Base-by-base conservation (phyloP, 2,797 vertebrate species). In the Manis javanica region DNA sequence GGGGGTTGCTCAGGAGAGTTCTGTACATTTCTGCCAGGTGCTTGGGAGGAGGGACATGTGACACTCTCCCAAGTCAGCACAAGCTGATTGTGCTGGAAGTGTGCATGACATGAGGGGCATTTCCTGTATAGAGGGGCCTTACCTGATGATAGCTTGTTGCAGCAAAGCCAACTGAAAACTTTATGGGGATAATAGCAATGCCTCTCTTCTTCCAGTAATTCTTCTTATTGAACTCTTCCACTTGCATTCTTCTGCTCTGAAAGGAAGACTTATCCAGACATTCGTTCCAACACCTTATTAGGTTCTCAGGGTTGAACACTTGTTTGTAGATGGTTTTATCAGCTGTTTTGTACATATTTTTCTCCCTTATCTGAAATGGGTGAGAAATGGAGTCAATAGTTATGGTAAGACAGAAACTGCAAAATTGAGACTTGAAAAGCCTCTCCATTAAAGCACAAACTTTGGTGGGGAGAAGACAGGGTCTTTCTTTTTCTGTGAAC, bases 191-290 rank as follows among this genome's bases (percentile, higher is more conserved):
- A 53, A 99, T 89, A 53, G 99, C 96, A 37, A 99, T 96, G n/a
- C 99, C 99, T 64, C 98, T 99, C 98, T 99, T 99, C 98, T 98
- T 99, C 99, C 99, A 99, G 85, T 98, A 98, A 97, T 98, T 99
- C 97, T 98, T 97, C 97, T 98, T 98, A 97, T 99, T 99, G 69
- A 99, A 99, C 92, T 97, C 97, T 11, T 94, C 82, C 0, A 98
- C 79, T n/a, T 97, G 97, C 51, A 1, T 26, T 93, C 98, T 98
- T 55, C 99, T 98, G 34, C 57, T 90, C 12, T 89, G 72, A 96
- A 98, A 99, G 15, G 98, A 98, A 2, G 99, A 98, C 83, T 97
- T 99, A 71, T 96, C 94, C 96, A 99, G 98, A 87, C 99, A 99
- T 74, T 99, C 98, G 0, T 99, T 98, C 99, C 99, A 99, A 97